Percentiles rank a stretch among this genome's conserved stretches.
These are phyloP conservation scores for Merops nubicus DNA, from an alignment of 2,113 vertebrate genomes.

Conservation along the genomic window DNA sequence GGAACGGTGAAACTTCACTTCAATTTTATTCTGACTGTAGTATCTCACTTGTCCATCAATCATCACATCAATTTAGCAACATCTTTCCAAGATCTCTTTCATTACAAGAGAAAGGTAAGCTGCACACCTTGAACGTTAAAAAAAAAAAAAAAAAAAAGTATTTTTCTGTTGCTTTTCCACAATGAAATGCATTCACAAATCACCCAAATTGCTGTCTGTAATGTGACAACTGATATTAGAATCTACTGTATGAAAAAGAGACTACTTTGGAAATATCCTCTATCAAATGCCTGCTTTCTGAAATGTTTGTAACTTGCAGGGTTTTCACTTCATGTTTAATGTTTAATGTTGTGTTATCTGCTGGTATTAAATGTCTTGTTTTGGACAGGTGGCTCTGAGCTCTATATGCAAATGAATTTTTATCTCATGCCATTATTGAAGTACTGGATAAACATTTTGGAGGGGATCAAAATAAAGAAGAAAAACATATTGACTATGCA, in stretches of 20 bases:
- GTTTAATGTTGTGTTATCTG: neutral
- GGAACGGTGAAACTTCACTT: neutral
- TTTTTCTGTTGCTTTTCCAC: neutral
- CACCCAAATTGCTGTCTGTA: neutral
- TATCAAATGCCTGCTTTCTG: neutral
- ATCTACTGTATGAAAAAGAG: neutral
- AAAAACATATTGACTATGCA: accelerated
- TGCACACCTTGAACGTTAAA: neutral
- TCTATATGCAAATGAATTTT: neutral
- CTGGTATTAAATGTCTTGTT: neutral
- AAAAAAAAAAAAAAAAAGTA: neutral
- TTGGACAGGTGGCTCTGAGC: neutral
- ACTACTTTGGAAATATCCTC: neutral
- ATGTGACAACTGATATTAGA: neutral
- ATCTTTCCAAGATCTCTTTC: neutral
- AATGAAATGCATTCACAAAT: neutral
- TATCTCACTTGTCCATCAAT: neutral
- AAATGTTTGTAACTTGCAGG: neutral
- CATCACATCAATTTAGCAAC: neutral
- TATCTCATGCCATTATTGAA: neutral
- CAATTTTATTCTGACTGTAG: neutral
- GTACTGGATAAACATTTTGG: neutral
- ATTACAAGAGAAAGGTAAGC: neutral
- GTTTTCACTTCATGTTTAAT: neutral
- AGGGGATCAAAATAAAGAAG: neutral